Evolutionary conservation across 2,888 invertebrate species (phyloP), one percentile per base, ranked within the genome.

Genomic region (Drosophila birchii): DNA sequence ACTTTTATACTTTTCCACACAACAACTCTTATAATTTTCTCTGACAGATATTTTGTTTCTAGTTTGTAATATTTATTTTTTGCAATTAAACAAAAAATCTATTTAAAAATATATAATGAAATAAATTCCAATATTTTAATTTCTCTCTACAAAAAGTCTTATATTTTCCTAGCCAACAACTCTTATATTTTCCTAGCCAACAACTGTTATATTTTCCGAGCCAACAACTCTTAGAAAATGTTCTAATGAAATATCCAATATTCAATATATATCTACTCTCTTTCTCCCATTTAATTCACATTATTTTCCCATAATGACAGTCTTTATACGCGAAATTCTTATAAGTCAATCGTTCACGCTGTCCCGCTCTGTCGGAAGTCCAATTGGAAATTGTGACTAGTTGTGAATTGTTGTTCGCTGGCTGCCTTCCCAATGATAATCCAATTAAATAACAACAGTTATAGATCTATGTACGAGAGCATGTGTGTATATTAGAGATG

Each of bases 361-460:
- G 26, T 49, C 29, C 12, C 16, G 11, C 38, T 54, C n/a, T 29
- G 38, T 29, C 59, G 54, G 29, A 39, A 32, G 58, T 61, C 45
- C 38, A 67, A 66, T 64, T 64, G 66, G 43, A 67, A 64, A 67
- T 64, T 43, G 66, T 54, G 66, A 54, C 36, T 67, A 54, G 43
- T 45, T 44, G 38, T 14, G 32, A 64, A 64, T 34, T 29, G 29
- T 54, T 32, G 44, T 26, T 61, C 43, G 58, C 59, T 61, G 39
- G 39, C 47, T 18, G 39, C 63, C 38, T 63, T 53, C 39, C 47
- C 68, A 68, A 45, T 68, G 68, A 68, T 68, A 68, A 68, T 68
- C 45, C 45, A 67, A 68, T 68, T 56, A 47, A 68, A 56, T 39
- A 67, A 39, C 67, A 67, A 68, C 68, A 68, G 68, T 68, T 68